Base-by-base conservation (phyloP, 2,113 vertebrate species). In the Chamaetylas fuelleborni region DNA sequence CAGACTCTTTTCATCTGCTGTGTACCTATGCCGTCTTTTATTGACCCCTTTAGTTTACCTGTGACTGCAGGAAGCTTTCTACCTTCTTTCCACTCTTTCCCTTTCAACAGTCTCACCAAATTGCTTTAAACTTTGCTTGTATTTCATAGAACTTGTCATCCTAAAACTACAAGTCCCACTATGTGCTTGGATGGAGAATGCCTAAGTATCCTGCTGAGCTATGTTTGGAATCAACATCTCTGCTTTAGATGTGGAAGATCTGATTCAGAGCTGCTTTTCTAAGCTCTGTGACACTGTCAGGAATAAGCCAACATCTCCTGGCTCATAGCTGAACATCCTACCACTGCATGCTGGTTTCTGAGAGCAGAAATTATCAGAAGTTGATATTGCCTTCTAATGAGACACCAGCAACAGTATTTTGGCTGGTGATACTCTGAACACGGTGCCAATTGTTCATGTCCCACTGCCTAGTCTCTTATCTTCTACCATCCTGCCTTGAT, bases 241-340 rank as follows among this genome's bases (percentile, higher is more conserved):
- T 18, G 26, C 51, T 78, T 70, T 19, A 42, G 16, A 19, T 36
- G 9, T 19, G 22, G 31, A 48, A 50, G 31, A 48, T 25, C 11
- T 15, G 8, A 14, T 66, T 66, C 60, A 38, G n/a, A 80, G 18
- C 33, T 79, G 56, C 18, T 73, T 45, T 19, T 54, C 14, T 48
- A 45, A 66, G 31, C 24, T 51, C 38, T 73, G 15, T 28, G 31
- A 9, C 42, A 6, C 5, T 34, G 24, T 25, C n/a, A 57, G 78
- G 62, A 80, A 29, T 23, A 36, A 91, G 24, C 14, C 62, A 56
- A 6, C 11, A 14, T 6, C 22, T 69, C 24, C 43, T 72, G 54
- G 34, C 43, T 82, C 0, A 0, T 15, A 26, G 43, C 4, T 57
- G 28, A 62, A 17, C 18, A 47, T 38, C 29, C 22, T 43, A 22